These are phyloP conservation scores for Carettochelys insculpta DNA, from an alignment of 2,113 vertebrate genomes.

Conservation along the genomic window DNA sequence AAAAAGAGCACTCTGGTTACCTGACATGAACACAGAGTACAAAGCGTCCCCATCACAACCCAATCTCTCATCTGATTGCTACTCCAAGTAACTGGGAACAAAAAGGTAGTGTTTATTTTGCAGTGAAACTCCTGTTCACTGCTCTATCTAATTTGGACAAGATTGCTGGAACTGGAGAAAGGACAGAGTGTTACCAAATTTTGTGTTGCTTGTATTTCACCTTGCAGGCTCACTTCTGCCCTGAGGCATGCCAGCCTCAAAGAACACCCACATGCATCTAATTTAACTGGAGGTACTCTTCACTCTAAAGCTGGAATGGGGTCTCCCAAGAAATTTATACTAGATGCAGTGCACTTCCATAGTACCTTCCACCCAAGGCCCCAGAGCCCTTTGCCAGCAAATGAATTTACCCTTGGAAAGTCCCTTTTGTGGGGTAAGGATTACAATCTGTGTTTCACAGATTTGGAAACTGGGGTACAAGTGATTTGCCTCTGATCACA, in stretches of 20 bases:
- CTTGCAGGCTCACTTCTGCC: background rate
- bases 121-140: conserved; percentile 46
- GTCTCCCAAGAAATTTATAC: background rate
- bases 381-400: background rate
- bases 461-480: background rate
- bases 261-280: background rate
- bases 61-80: conserved; percentile 32
- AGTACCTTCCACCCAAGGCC: background rate
- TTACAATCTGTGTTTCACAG: background rate
- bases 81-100: conserved; percentile 48
- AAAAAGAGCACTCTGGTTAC: conserved; percentile 16
- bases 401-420: background rate
- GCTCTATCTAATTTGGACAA: conserved; percentile 23
- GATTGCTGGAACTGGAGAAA: background rate
- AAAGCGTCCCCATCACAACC: conserved; percentile 29
- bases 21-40: conserved; percentile 19
- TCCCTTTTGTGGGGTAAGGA: background rate
- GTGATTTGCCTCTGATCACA: background rate
- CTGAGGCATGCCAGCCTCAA: background rate
- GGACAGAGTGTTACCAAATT: background rate
- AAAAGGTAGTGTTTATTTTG: conserved; percentile 55
- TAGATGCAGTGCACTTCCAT: background rate
- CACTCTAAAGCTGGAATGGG: background rate
- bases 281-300: background rate
- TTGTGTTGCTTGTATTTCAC: conserved; percentile 1